Percentiles rank a stretch among this genome's conserved stretches.
phyloP scores from a whole-genome alignment of 1,140 invertebrate species.

The Battus philenor region DNA sequence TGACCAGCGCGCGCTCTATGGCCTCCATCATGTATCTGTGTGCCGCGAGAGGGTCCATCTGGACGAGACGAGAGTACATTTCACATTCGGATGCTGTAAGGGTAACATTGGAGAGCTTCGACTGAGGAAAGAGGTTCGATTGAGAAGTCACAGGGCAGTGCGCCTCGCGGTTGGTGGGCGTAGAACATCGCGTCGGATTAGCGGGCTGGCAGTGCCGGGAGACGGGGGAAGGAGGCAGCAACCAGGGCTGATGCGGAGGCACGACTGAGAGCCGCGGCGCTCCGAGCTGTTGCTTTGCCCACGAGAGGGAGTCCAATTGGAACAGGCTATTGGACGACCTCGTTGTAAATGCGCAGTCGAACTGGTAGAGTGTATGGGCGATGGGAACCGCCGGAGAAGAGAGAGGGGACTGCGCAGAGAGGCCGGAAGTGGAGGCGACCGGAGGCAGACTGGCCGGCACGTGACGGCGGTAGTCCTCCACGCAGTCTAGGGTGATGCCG shows the following conservation, averaged over 20 bases:
- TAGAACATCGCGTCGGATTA: not conserved
- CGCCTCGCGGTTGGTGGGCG: not conserved
- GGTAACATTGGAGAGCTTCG: conserved; percentile 17
- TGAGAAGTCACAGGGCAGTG: not conserved
- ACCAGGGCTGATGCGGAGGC: not conserved
- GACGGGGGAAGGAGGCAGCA: not conserved
- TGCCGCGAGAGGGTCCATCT: conserved; percentile 28
- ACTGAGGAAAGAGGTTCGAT: too few species aligned
- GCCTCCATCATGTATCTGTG: conserved; percentile 37
- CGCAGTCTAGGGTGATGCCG: conserved; percentile 49
- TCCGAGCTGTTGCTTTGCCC: not conserved
- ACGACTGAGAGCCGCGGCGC: not conserved
- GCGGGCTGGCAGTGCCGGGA: not conserved
- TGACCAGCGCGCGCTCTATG: conserved; percentile 19
- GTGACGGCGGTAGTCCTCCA: conserved; percentile 43
- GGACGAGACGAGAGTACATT: conserved; percentile 31
- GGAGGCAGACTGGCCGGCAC: conserved; percentile 29
- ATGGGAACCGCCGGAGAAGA: too few species aligned
- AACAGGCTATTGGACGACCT: not conserved
- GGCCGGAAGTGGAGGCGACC: conserved; percentile 1
- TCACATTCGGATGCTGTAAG: conserved; percentile 36
- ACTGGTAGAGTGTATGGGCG: not conserved
- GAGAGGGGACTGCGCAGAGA: not conserved
- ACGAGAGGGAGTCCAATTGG: not conserved
- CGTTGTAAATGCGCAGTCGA: not conserved